These are phyloP conservation scores for Zenarchopterus dispar DNA, from an alignment of 2,797 vertebrate genomes.

Conservation along the genomic window DNA sequence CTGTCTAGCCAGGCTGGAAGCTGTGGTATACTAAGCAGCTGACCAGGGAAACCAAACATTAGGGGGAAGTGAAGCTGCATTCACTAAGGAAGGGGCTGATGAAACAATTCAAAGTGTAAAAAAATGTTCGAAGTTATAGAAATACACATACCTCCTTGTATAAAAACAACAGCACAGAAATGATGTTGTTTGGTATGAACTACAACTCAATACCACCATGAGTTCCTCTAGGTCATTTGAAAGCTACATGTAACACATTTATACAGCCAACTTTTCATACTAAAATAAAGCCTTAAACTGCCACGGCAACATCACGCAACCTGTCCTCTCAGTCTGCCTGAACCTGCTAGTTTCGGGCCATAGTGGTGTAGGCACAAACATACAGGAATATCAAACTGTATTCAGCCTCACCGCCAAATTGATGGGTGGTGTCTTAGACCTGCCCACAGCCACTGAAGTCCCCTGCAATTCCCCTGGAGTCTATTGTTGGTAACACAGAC, in stretches of 20 bases:
- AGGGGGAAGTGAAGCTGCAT: conserved; percentile 67
- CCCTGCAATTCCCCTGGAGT: conserved; percentile 82
- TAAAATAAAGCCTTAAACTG: conserved; percentile 72
- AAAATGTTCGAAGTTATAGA: conserved; percentile 16
- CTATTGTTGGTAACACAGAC: conserved; percentile 82
- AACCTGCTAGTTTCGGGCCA: conserved; percentile 79
- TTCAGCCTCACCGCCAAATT: conserved; percentile 84
- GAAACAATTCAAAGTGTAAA: conserved; percentile 42
- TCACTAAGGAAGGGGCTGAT: conserved; percentile 46
- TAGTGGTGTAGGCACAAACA: conserved; percentile 79
- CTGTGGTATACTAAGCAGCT: conserved; percentile 76
- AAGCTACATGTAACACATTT: conserved; percentile 41
- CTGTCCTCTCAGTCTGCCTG: conserved; percentile 71
- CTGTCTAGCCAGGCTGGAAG: conserved; percentile 69
- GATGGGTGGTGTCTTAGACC: conserved; percentile 84
- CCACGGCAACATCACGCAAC: conserved; percentile 79
- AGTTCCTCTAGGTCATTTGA: conserved; percentile 23
- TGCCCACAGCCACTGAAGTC: conserved; percentile 82
- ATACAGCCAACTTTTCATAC: conserved; percentile 58
- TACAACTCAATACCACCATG: conserved; percentile 9
- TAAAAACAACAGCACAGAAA: conserved; percentile 4
- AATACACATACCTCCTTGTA: background rate
- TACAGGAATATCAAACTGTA: conserved; percentile 84
- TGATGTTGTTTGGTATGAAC: conserved; percentile 6
- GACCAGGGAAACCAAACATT: conserved; percentile 75